Base-by-base conservation (phyloP, 2,113 vertebrate species). In the Triplophysa rosa region DNA sequence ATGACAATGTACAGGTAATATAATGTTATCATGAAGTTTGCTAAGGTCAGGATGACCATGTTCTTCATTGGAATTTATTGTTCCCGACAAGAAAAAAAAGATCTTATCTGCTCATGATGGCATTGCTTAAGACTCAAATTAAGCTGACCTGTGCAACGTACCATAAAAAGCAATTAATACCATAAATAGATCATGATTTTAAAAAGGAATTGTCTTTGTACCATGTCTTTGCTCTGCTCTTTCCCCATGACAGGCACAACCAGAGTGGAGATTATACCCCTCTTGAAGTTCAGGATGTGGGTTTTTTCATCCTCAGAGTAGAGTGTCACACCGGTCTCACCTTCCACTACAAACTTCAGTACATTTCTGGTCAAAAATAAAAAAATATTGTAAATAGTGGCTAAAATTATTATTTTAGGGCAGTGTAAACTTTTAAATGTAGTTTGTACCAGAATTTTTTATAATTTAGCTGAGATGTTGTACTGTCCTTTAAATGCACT, bases 251-350 rank as follows among this genome's bases (percentile, higher is more conserved):
- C 72, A 29, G 96, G 96, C 62, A 91, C 92, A 67, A 97, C 81
- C 1, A 98, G 91, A 16, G 94, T 89, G 61, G 97, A 97, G 71
- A 98, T 82, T 52, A 99, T 96, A 37, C 97, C 97, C 79, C 96
- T 92, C 89, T 99, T 99, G 80, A 98, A 91, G 87, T 98, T 99
- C 59, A 99, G 88, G 65, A 96, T 93, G 81, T 94, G 91, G 0
- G 93, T 85, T 68, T 98, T 97, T 0, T 91, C 91, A 0, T 83
- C 75, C 64, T 94, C 88, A 0, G 96, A 92, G 76, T 93, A 96
- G 3, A 99, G 90, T 9, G 89, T 80, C 17, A 95, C 88, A 4
- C 81, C 82, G 45, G 86, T 85, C 65, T 85, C 87, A 40, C 91
- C 81, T 4, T 92, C 87, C 65, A 91, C 73, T 13, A 72, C 87